Conservation (phyloP, 2,888 invertebrate species). For the Norana najaformis region DNA sequence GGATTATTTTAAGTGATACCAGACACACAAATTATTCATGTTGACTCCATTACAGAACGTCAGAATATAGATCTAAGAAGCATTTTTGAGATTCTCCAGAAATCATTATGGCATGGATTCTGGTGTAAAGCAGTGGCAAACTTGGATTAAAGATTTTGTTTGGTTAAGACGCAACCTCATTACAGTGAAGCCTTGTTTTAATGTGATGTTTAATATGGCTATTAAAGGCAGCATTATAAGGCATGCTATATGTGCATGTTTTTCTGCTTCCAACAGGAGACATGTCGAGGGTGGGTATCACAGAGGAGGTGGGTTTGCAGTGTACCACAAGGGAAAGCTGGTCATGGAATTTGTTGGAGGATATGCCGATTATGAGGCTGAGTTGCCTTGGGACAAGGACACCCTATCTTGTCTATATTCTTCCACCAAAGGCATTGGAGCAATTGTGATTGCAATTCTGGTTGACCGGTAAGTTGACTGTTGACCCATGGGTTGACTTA, state of each 20-base stretch:
- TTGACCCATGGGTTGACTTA: not conserved
- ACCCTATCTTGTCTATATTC: conserved; percentile 51
- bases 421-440: conserved; percentile 51
- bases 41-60: too few relatives aligned
- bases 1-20: too few relatives aligned
- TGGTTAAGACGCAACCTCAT: not conserved
- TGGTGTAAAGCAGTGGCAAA: not conserved
- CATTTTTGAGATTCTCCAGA: too few relatives aligned
- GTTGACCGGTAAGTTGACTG: conserved; percentile 56
- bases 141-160: not conserved
- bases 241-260: not conserved
- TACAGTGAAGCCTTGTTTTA: not conserved
- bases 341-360: conserved; percentile 59
- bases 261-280: conserved; percentile 46
- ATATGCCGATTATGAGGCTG: conserved; percentile 52
- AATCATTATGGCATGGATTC: too few relatives aligned
- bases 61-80: too few relatives aligned
- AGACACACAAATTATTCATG: too few relatives aligned
- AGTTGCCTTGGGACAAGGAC: conserved; percentile 50
- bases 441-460: conserved; percentile 54
- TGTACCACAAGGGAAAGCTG: conserved; percentile 52
- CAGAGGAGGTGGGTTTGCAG: conserved; percentile 54
- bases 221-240: not conserved
- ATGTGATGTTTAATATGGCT: not conserved
- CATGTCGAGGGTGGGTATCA: conserved; percentile 59